Evolutionary conservation across 2,888 invertebrate genomes (phyloP), one percentile per base, ranked within the genome.

Genomic region (Troides oblongomaculatus): DNA sequence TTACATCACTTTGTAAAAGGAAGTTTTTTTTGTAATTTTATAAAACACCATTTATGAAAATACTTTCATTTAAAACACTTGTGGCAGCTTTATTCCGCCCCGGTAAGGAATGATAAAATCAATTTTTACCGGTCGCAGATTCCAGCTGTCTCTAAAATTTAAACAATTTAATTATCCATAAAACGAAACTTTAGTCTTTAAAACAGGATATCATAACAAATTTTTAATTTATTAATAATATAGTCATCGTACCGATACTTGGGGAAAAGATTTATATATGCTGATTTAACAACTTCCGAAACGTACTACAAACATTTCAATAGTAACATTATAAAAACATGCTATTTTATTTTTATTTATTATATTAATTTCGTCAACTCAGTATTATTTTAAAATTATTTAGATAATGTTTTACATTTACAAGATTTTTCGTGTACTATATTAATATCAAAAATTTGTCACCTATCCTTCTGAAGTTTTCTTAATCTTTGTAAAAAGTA

Each of bases 61-160:
- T 30, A 74, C 74, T 71, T 76, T 69, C 30, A 68, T 72, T 75
- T 73, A 74, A 81, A 78, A 77, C 77, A 77, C 73, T 74, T 75
- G 73, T 74, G 76, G 79, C 83, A 75, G 80, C 72, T 59, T 83
- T 73, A 70, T 74, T 75, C 79, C 81, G 91, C 90, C 93, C 90
- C 91, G 92, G 93, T 92, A 93, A 93, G 94, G 94, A 94, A 94
- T 94, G 94, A 94, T 94, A 93, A 87, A 93, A 93, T 93, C 93
- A 93, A 93, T 90, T 88, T 93, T 92, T 93, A 93, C 93, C 93
- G 87, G 84, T 93, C 93, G 93, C 93, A 88, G 85, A 82, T 71
- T 73, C 81, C 74, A 70, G 76, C 85, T 77, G 79, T 76, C 81
- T 73, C 66, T 61, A 68, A 68, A 68, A 58, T 66, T 60, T 64